Evolutionary conservation across 2,113 vertebrate species (phyloP).

Genomic region (Procapra przewalskii): DNA sequence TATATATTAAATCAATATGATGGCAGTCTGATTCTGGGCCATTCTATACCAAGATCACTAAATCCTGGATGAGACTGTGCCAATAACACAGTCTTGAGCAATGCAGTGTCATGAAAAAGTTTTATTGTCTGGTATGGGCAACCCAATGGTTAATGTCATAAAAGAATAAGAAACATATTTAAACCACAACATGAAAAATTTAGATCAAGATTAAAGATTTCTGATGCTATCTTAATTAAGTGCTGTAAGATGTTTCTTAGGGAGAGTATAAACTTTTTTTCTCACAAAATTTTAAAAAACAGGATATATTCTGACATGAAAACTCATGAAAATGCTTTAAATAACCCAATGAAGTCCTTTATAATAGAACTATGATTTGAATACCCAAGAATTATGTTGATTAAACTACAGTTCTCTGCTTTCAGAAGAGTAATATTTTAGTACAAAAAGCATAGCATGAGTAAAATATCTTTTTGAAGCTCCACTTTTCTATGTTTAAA

Average conservation of each 20-base stretch:
- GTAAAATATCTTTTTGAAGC: not conserved
- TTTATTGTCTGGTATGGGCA: not conserved
- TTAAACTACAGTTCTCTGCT: not conserved
- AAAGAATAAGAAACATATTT: not conserved
- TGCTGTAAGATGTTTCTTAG: not conserved
- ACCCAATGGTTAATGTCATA: not conserved
- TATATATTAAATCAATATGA: not conserved
- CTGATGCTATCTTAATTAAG: conserved; percentile 4
- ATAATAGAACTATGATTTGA: not conserved
- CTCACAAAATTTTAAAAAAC: not conserved
- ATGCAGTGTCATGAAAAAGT: not conserved
- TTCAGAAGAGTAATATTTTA: not conserved
- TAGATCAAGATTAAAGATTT: not conserved
- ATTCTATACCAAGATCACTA: not conserved
- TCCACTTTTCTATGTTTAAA: not conserved
- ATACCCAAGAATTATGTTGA: not conserved
- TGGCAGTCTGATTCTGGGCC: not conserved
- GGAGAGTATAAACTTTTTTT: not conserved
- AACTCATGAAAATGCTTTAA: not conserved
- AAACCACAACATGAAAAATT: not conserved
- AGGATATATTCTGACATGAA: not conserved
- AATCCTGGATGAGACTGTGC: not conserved
- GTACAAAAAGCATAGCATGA: not conserved
- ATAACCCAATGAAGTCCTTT: not conserved
- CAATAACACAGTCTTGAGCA: not conserved